A percentile compares a stretch with the other conserved stretches of the same genome.
phyloP scores from a whole-genome alignment of 2,113 vertebrate genomes.

The Tachysurus vachellii region DNA sequence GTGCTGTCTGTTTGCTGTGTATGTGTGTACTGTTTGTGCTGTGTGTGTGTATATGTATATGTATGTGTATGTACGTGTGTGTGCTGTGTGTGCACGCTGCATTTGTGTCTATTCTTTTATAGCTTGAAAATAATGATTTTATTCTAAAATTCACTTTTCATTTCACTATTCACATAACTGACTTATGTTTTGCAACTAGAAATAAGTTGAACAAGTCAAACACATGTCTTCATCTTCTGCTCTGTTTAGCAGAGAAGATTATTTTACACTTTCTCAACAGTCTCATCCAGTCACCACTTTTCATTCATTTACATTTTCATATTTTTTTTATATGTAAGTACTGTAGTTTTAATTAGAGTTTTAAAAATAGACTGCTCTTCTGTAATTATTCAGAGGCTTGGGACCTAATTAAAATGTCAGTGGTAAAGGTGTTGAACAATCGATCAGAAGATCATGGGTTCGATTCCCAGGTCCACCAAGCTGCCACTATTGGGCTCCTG shows the following conservation, averaged over 20 bases:
- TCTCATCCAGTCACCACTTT: neutral
- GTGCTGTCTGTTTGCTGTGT: neutral
- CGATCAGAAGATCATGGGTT: too few relatives aligned
- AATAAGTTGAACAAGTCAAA: neutral
- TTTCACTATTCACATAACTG: neutral
- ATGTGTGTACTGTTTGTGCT: too few relatives aligned
- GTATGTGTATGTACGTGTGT: too few relatives aligned
- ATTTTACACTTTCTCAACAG: conserved; percentile 12
- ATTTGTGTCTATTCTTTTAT: too few relatives aligned
- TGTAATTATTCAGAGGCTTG: conserved; percentile 18
- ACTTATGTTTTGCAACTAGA: neutral
- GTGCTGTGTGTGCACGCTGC: too few relatives aligned
- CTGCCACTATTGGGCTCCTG: neutral
- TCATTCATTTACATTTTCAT: neutral
- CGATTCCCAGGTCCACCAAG: too few relatives aligned
- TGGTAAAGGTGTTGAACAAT: too few relatives aligned
- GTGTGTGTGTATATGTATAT: too few relatives aligned
- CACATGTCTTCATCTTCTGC: neutral
- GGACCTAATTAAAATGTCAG: conserved; percentile 11
- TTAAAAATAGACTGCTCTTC: neutral
- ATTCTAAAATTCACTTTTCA: neutral
- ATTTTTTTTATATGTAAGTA: neutral
- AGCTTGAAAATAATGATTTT: too few relatives aligned
- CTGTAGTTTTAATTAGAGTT: conserved; percentile 6
- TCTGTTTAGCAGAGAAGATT: neutral